Evolutionary conservation across 2,797 vertebrate genomes (phyloP).

Genomic region (Alauda arvensis): DNA sequence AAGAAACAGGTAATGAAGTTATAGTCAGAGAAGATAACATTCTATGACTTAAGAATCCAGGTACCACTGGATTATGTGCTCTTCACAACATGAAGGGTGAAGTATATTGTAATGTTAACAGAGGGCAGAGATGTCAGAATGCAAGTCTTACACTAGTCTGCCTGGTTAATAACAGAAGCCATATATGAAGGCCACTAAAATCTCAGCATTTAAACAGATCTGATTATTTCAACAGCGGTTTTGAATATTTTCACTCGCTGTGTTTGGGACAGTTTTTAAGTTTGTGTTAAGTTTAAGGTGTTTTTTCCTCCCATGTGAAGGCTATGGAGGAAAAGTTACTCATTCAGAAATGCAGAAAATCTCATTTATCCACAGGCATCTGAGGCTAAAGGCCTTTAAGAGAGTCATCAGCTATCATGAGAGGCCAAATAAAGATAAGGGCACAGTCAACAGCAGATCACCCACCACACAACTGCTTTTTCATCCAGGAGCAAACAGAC

Average conservation of each 20-base stretch:
- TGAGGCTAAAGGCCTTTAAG: background rate
- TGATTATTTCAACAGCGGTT: background rate
- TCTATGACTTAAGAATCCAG: background rate
- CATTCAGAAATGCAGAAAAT: background rate
- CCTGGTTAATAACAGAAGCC: background rate
- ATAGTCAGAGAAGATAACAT: background rate
- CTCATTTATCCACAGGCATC: background rate
- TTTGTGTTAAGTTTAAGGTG: too few relatives aligned
- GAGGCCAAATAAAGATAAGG: background rate
- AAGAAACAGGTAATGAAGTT: background rate
- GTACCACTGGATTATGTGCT: fast-evolving
- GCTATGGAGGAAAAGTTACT: background rate
- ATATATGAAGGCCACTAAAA: background rate
- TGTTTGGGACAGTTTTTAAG: background rate
- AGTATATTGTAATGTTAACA: fast-evolving
- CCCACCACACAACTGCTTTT: background rate
- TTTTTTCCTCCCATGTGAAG: background rate
- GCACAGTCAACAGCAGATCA: background rate
- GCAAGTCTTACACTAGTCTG: background rate
- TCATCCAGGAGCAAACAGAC: background rate
- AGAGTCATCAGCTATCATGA: background rate
- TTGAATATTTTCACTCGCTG: background rate
- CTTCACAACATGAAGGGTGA: background rate
- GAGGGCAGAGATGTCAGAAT: background rate
- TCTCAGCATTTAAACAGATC: background rate